A percentile compares a stretch with the other conserved stretches of the same genome.
Evolutionary conservation across 2,888 invertebrate genomes (phyloP).

Genomic region (Eulithis testata): DNA sequence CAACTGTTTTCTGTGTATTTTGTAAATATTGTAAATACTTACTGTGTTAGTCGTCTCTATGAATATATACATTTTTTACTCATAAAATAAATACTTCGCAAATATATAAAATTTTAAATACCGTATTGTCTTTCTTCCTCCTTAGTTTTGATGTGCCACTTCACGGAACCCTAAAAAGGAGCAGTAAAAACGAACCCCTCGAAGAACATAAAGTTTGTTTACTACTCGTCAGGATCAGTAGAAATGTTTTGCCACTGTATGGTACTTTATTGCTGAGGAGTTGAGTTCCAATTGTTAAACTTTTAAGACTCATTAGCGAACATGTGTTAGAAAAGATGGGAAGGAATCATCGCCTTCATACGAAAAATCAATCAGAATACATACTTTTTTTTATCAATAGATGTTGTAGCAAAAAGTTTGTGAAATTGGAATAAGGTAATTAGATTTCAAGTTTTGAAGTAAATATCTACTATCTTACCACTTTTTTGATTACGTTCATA

Average conservation of each 20-base stretch:
- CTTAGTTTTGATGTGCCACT: slow-evolving; percentile 8
- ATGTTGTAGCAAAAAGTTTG: no score
- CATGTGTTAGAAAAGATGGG: slow-evolving; percentile 21
- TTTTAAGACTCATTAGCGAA: slow-evolving; percentile 33
- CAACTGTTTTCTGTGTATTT: no score
- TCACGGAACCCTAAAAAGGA: slow-evolving; percentile 53
- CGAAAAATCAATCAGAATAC: no score
- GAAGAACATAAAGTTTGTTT: slow-evolving; percentile 71
- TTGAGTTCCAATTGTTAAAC: slow-evolving; percentile 48
- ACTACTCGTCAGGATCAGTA: slow-evolving; percentile 76
- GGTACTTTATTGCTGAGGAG: slow-evolving; percentile 52
- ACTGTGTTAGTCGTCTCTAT: no score
- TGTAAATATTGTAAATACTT: no score
- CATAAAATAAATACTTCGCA: background rate
- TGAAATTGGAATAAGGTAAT: no score
- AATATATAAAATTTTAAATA: background rate
- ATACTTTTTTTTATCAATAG: no score
- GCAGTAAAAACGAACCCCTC: slow-evolving; percentile 65
- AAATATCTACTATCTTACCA: no score
- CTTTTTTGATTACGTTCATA: no score
- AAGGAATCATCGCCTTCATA: background rate
- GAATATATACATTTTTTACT: no score
- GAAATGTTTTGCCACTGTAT: slow-evolving; percentile 62
- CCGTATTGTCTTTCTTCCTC: background rate
- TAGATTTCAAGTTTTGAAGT: no score